Conservation (phyloP, 2,797 vertebrate species). For the Poecilia wingei region DNA sequence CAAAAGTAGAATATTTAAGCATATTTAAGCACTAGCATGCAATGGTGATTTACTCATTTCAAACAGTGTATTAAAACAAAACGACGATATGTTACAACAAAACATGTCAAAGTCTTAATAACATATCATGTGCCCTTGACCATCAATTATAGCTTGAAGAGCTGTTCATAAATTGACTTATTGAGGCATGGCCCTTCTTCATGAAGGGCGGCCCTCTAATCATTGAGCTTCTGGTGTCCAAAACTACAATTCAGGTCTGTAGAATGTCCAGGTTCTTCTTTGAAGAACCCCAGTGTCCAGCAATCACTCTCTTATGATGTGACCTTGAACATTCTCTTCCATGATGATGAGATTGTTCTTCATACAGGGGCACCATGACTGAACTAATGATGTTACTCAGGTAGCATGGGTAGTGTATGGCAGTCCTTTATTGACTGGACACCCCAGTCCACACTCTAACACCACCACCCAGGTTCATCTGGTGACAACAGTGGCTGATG, state of each 20-base stretch:
- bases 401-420: not conserved
- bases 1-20: too few species aligned
- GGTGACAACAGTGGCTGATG: too few species aligned
- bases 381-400: not conserved
- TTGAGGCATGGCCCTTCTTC: not conserved
- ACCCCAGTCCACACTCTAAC: not conserved
- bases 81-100: not conserved
- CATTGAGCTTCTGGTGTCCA: not conserved
- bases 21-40: too few species aligned
- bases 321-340: not conserved
- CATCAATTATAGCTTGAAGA: not conserved
- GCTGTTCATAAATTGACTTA: not conserved
- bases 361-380: too few species aligned
- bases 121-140: too few species aligned
- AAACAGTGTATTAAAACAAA: not conserved
- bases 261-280: not conserved
- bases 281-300: not conserved
- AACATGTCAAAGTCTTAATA: not conserved
- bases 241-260: not conserved
- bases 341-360: not conserved
- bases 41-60: too few species aligned
- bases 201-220: not conserved
- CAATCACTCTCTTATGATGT: not conserved
- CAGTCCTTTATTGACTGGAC: not conserved
- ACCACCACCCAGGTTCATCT: not conserved